Evolutionary conservation across 2,888 invertebrate species (phyloP).

Genomic region (Agonum fuliginosum): DNA sequence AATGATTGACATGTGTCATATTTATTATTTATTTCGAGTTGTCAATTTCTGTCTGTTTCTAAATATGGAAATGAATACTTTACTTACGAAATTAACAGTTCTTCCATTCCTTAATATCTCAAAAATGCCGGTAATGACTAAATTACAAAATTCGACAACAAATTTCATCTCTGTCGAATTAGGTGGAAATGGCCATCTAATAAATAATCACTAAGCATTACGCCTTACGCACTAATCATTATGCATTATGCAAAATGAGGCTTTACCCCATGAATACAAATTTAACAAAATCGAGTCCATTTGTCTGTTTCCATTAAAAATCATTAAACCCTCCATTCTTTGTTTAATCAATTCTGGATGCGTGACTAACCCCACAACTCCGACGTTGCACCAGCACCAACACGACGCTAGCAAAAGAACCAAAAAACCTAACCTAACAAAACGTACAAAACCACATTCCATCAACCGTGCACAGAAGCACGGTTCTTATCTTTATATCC

Average conservation of each 20-base stretch:
- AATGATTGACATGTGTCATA: no score
- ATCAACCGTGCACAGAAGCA: conserved; percentile 14
- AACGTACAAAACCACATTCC: conserved; percentile 9
- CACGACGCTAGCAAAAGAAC: conserved; percentile 4
- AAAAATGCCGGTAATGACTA: no score
- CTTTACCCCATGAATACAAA: neutral
- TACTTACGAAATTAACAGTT: no score
- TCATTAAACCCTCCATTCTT: conserved; percentile 38
- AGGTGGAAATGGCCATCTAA: no score
- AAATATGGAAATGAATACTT: no score
- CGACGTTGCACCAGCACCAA: conserved; percentile 10
- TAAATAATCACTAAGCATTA: neutral
- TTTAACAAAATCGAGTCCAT: conserved; percentile 1
- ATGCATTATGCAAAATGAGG: neutral
- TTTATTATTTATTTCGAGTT: no score
- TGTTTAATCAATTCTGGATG: conserved; percentile 44
- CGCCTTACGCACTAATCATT: neutral
- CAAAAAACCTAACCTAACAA: neutral
- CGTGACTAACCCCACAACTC: conserved; percentile 23
- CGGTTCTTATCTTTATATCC: conserved; percentile 40
- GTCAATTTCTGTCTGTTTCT: no score
- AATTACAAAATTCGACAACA: no score
- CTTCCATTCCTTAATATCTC: no score
- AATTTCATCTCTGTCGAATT: no score
- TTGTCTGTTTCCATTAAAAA: conserved; percentile 30